These are phyloP conservation scores for Hemibagrus guttatus DNA, from an alignment of 2,797 vertebrate species.

Conservation along the genomic window DNA sequence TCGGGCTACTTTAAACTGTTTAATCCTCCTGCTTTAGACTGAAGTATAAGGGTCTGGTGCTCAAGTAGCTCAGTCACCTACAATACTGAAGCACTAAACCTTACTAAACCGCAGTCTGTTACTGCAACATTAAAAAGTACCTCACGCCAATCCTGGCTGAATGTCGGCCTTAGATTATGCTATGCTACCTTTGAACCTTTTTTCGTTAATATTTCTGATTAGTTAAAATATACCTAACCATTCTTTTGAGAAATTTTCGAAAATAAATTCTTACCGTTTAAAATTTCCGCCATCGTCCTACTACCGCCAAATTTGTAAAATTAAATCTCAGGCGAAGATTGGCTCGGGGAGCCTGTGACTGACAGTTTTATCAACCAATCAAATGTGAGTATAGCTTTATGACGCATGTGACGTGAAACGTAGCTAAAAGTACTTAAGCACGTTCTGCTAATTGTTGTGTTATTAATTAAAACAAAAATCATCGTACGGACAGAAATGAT, in stretches of 20 bases:
- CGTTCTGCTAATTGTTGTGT: not conserved
- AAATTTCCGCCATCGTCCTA: constrained; percentile 65
- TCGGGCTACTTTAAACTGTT: not conserved
- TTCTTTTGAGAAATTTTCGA: not conserved
- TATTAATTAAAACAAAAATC: not conserved
- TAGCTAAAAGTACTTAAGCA: not conserved
- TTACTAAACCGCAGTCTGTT: not conserved
- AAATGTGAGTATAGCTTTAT: not conserved
- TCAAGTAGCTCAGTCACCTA: not conserved
- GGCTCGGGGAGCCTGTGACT: constrained; percentile 31
- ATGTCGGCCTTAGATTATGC: not conserved
- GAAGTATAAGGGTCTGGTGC: not conserved
- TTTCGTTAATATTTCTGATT: not conserved
- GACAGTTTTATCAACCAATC: constrained; percentile 50
- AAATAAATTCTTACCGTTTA: constrained; percentile 59
- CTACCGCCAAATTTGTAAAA: constrained; percentile 60
- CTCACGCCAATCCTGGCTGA: not conserved
- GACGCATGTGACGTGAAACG: not conserved
- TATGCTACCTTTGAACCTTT: not conserved
- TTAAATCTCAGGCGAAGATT: constrained; percentile 43
- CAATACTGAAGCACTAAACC: not conserved
- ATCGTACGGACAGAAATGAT: not conserved
- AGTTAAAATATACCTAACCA: not conserved
- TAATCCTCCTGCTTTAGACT: not conserved
- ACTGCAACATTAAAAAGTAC: not conserved